Base-by-base conservation (phyloP, 1,140 invertebrate species). In the Scaptomyza hsui region DNA sequence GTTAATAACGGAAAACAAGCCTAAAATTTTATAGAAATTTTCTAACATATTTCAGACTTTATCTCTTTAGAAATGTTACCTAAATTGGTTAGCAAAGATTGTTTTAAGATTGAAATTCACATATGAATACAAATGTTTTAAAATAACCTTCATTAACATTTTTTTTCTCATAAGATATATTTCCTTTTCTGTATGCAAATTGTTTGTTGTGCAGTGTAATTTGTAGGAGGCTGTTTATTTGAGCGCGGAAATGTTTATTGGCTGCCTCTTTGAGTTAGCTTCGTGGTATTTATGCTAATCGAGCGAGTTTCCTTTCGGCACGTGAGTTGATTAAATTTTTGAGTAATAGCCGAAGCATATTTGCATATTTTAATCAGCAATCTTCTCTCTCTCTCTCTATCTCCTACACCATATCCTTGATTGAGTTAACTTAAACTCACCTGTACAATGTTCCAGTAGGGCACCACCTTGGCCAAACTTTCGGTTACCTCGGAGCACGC, bases 371-470 rank as follows among this genome's bases (percentile, higher is more conserved):
- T 71, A 71, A 71, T 71, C 68, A 71, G 57, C 6, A 9, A 63
- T 21, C 32, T 45, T 35, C 19, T 24, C 15, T 21, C 13, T 19
- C 3, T n/a, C n/a, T n/a, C n/a, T n/a, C n/a, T n/a, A n/a, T n/a
- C n/a, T n/a, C n/a, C n/a, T n/a, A n/a, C n/a, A 13, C 29, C 16
- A 19, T 3, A n/a, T 10, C 13, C 21, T 29, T 45, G 56, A 19
- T 52, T 52, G 49, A 18, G 10, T 19, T 21, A 13, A 26, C 71
- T 19, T 52, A 18, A 26, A 72, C 90, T 92, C 92, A 97, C 96
- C 94, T 98, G 95, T 7, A 98, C 94, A 72, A 98, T 95, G 89
- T 97, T 98, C 97, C 96, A 97, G 86, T 97, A 97, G 9, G 96
- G 96, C 9, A 97, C 96, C 59, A 98, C 95, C 92, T 97, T 96